Percentiles rank a stretch among this genome's conserved stretches.
phyloP scores from a whole-genome alignment of 2,113 vertebrate genomes.

The Anhinga rufa region DNA sequence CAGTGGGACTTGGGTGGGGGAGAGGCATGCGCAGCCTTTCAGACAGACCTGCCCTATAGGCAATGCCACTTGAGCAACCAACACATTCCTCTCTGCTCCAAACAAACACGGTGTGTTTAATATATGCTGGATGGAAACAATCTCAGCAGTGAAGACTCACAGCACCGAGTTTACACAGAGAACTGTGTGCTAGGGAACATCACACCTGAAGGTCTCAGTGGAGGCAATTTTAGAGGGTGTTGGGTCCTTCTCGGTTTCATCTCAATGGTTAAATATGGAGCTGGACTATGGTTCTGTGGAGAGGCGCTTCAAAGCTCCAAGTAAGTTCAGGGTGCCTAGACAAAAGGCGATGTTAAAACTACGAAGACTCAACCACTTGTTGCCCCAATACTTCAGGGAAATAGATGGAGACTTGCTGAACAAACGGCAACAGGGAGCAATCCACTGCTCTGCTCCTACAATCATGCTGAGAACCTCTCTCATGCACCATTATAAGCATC shows the following conservation, averaged over 20 bases:
- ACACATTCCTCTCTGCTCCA: background rate
- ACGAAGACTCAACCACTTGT: background rate
- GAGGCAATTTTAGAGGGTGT: background rate
- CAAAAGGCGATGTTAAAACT: background rate
- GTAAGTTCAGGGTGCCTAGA: background rate
- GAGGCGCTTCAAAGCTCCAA: background rate
- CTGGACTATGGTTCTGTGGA: background rate
- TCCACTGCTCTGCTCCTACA: background rate
- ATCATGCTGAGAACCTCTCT: background rate
- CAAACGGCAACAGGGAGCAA: background rate
- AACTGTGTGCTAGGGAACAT: too few relatives aligned
- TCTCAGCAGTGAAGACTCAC: background rate
- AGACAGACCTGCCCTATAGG: background rate
- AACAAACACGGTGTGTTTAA: fast-evolving
- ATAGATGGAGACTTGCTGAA: background rate
- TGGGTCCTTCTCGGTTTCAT: background rate
- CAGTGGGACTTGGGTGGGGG: fast-evolving
- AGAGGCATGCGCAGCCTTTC: background rate
- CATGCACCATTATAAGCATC: background rate
- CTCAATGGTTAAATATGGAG: background rate
- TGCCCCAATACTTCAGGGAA: background rate
- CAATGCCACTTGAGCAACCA: background rate
- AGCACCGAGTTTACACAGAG: fast-evolving
- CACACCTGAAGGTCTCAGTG: background rate
- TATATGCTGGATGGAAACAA: background rate